Evolutionary conservation across 2,888 invertebrate species (phyloP), one percentile per base, ranked within the genome.

Genomic region (Eilema sororculum): DNA sequence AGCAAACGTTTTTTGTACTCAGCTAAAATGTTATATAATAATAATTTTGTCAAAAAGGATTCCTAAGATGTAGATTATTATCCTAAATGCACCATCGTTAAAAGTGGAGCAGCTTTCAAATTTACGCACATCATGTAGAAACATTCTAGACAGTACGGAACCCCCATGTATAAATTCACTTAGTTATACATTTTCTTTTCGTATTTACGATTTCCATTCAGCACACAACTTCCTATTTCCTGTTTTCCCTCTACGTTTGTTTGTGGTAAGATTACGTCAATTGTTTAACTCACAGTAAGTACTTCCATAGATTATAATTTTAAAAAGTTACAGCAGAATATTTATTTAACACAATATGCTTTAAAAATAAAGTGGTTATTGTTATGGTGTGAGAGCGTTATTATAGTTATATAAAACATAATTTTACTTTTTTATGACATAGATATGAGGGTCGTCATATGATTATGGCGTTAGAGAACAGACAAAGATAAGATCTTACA

Each of bases 181-280:
- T 52, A 52, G 4, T 16, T 46, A 20, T 52, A 52, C n/a, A 52
- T 22, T 65, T 52, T 56, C 33, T 20, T 59, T 59, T 59, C 8
- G 13, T 12, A 41, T 25, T 25, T 59, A 66, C 24, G 58, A 28
- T 66, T 59, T 70, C 28, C 13, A 37, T 37, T 68, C 64, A 20
- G 30, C n/a, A 57, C 28, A 30, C 25, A 9, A 68, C 69, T 76
- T 74, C 66, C 86, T 77, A 75, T 79, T 84, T 74, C 66, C 86
- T 77, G 74, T 79, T 84, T 85, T 81, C 80, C 69, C 83, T 80
- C 61, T 71, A 63, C 66, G 65, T 78, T 80, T 81, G 78, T 85
- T 78, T 84, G 83, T 78, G 83, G 82, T 83, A 67, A 80, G 67
- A 25, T 65, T 62, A 37, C 57, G 22, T 58, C 37, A 20, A 65